phyloP scores from a whole-genome alignment of 2,888 invertebrate genomes.

The Calliopum simillimum region DNA sequence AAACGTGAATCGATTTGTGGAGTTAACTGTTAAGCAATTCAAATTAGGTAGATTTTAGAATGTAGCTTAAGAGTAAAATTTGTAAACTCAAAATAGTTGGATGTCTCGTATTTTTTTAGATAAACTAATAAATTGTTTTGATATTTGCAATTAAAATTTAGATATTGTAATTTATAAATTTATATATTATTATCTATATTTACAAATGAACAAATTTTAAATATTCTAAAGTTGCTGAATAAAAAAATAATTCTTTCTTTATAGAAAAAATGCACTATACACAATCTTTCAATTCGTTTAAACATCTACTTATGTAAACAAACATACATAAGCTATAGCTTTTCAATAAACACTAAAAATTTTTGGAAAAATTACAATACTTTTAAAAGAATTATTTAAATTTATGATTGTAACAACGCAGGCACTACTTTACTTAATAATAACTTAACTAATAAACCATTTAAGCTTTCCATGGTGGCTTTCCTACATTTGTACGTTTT shows the following conservation, averaged over 20 bases:
- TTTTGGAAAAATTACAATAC: neutral
- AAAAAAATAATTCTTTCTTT: neutral
- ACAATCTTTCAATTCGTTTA: too few relatives aligned
- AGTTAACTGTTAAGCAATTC: conserved; percentile 17
- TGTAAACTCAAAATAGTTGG: conserved; percentile 19
- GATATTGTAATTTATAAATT: neutral
- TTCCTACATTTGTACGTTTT: conserved; percentile 47
- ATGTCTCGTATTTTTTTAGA: conserved; percentile 22
- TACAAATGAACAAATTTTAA: conserved; percentile 14
- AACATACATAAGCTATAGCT: neutral
- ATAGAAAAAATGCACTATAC: too few relatives aligned
- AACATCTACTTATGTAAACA: too few relatives aligned
- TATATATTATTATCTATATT: conserved; percentile 9
- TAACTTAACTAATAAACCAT: conserved; percentile 2
- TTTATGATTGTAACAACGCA: conserved; percentile 15
- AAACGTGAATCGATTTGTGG: conserved; percentile 9
- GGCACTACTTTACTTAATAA: conserved; percentile 4
- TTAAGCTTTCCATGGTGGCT: conserved; percentile 63
- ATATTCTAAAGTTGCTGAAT: neutral
- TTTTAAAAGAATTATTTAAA: conserved; percentile 7
- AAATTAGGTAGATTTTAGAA: conserved; percentile 11
- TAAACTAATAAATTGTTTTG: conserved; percentile 18
- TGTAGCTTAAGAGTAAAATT: neutral
- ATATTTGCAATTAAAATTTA: conserved; percentile 9
- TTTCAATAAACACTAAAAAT: neutral